Conservation (phyloP, 2,888 invertebrate species). For the Cheilosia scutellata region DNA sequence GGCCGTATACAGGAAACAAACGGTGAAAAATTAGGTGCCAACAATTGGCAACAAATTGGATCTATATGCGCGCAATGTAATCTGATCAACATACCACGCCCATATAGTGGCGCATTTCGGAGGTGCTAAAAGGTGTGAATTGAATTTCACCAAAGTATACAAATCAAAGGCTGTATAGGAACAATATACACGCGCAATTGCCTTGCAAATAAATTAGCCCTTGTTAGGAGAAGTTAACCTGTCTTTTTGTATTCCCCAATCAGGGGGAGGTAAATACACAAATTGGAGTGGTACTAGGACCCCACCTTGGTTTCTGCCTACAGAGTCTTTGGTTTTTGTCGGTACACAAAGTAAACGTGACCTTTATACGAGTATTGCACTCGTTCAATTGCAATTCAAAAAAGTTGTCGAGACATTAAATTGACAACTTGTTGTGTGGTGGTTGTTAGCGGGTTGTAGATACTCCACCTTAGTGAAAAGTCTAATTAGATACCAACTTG, state of each 20-base stretch:
- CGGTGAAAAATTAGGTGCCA: slow-evolving; percentile 64
- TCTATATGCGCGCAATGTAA: not conserved
- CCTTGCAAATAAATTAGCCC: slow-evolving; percentile 48
- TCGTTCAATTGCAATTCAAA: slow-evolving; percentile 18
- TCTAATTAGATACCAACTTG: slow-evolving; percentile 3
- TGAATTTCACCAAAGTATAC: slow-evolving; percentile 40
- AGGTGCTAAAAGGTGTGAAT: slow-evolving; percentile 54
- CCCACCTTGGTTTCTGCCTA: slow-evolving; percentile 36
- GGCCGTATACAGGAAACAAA: slow-evolving; percentile 37
- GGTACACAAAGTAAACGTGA: slow-evolving; percentile 45
- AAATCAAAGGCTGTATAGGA: slow-evolving; percentile 10
- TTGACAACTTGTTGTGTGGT: slow-evolving; percentile 59
- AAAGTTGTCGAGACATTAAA: slow-evolving; percentile 55
- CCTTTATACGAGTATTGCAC: slow-evolving; percentile 49
- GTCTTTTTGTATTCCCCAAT: not conserved
- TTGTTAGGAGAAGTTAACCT: slow-evolving; percentile 31
- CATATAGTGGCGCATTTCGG: not conserved
- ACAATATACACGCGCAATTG: slow-evolving; percentile 21
- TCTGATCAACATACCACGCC: slow-evolving; percentile 26
- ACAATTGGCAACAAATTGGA: slow-evolving; percentile 57
- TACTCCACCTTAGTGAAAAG: slow-evolving; percentile 4
- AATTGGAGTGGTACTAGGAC: slow-evolving; percentile 42
- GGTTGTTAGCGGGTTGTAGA: not conserved
- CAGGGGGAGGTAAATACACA: slow-evolving; percentile 19
- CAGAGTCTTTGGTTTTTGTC: not conserved